These are phyloP conservation scores for Leptopterna dolabrata DNA, from an alignment of 2,888 invertebrate species.

Conservation along the genomic window DNA sequence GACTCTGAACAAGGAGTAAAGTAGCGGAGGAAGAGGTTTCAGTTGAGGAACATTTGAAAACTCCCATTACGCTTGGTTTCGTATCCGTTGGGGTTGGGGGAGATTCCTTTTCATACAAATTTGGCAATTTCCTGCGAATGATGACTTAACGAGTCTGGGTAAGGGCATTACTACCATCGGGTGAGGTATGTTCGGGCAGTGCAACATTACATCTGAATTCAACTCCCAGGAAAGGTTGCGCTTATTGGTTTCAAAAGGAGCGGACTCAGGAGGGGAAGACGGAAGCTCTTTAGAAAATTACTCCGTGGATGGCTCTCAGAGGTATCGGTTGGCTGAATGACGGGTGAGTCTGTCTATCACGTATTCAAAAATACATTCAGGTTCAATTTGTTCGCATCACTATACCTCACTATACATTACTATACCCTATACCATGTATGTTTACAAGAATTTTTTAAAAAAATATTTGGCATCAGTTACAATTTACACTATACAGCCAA, in stretches of 20 bases:
- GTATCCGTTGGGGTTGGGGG: background rate
- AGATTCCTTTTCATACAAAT: background rate
- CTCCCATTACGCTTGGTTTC: background rate
- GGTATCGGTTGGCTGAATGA: background rate
- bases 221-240: background rate
- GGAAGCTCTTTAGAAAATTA: background rate
- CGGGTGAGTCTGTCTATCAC: too few relatives aligned
- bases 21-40: background rate
- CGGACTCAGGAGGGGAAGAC: background rate
- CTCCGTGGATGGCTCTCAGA: background rate
- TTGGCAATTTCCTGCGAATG: background rate
- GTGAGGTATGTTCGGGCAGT: background rate
- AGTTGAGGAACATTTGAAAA: slow-evolving; percentile 28
- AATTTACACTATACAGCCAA: too few relatives aligned
- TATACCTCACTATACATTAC: too few relatives aligned
- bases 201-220: background rate
- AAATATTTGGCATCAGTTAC: too few relatives aligned
- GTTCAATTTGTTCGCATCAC: background rate
- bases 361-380: too few relatives aligned
- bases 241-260: background rate
- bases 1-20: background rate
- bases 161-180: background rate
- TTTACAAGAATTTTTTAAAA: too few relatives aligned
- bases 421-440: too few relatives aligned
- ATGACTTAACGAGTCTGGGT: background rate